Evolutionary conservation across 2,888 invertebrate genomes (phyloP).

Genomic region (Caenorhabditis zanzibari): DNA sequence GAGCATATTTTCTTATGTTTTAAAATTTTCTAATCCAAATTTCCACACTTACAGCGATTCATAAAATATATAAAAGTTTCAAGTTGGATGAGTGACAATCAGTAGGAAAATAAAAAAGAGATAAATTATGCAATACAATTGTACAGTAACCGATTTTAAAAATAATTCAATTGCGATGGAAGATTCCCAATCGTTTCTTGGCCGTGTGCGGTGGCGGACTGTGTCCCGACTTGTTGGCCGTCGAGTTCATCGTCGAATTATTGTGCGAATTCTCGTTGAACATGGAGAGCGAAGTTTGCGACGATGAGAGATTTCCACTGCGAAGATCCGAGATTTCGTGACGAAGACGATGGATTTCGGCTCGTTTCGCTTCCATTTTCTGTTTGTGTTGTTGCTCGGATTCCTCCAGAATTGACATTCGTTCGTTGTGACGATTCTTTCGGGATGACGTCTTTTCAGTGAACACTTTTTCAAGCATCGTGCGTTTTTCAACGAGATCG

Average conservation of each 20-base stretch:
- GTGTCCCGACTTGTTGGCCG: conserved; percentile 23
- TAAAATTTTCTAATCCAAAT: too few species aligned
- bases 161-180: conserved; percentile 67
- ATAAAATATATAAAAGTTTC: conserved; percentile 5
- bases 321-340: conserved; percentile 61
- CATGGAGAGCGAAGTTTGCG: conserved; percentile 61
- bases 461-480: conserved; percentile 93
- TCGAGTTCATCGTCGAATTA: conserved; percentile 43
- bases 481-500: conserved; percentile 93
- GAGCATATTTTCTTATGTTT: too few species aligned
- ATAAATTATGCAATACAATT: conserved; percentile 12
- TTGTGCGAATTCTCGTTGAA: conserved; percentile 62
- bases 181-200: conserved; percentile 76
- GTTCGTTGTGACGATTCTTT: conserved; percentile 44
- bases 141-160: conserved; percentile 12
- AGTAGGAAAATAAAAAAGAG: neutral
- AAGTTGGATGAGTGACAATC: neutral
- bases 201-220: conserved; percentile 54
- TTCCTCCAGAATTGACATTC: conserved; percentile 33
- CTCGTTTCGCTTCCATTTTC: conserved; percentile 48
- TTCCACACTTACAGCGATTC: neutral
- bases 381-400: conserved; percentile 19
- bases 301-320: conserved; percentile 53
- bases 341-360: conserved; percentile 51
- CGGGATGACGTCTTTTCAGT: conserved; percentile 50